Conservation (phyloP, 53 echinoderm and acorn worm species). For the Temnopleurus reevesii region DNA sequence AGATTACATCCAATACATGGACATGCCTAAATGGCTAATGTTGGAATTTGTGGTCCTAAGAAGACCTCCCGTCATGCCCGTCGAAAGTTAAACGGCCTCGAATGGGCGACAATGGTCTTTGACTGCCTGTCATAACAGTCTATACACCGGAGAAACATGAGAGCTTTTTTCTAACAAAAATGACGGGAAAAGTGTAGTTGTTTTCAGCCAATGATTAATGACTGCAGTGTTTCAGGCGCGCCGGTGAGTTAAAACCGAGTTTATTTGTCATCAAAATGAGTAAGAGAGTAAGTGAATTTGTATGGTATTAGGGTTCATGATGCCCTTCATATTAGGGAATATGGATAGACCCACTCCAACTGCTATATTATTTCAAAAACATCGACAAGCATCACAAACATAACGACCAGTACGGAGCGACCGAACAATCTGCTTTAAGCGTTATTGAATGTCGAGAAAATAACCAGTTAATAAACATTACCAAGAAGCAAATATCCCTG, state of each 20-base stretch:
- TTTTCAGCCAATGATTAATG: conserved; percentile 29
- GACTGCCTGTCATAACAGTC: conserved; percentile 40
- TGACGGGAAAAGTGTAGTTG: not conserved
- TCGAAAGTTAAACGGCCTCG: conserved; percentile 1
- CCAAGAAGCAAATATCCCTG: no score
- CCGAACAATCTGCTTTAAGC: no score
- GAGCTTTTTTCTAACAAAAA: not conserved
- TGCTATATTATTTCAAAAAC: not conserved
- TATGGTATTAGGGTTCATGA: not conserved
- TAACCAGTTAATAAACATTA: no score
- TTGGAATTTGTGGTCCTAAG: not conserved
- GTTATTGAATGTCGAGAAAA: no score
- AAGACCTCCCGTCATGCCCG: not conserved
- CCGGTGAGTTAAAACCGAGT: not conserved
- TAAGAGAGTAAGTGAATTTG: not conserved
- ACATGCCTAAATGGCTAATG: not conserved
- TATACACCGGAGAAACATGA: not conserved
- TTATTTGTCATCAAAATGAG: not conserved
- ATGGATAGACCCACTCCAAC: not conserved
- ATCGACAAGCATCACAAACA: no score
- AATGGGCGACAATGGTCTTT: not conserved
- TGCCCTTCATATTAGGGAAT: no score
- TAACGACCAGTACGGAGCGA: no score
- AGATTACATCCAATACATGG: no score
- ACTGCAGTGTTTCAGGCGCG: conserved; percentile 25